Evolutionary conservation across 2,113 vertebrate species (phyloP).

Genomic region (Triplophysa rosa): DNA sequence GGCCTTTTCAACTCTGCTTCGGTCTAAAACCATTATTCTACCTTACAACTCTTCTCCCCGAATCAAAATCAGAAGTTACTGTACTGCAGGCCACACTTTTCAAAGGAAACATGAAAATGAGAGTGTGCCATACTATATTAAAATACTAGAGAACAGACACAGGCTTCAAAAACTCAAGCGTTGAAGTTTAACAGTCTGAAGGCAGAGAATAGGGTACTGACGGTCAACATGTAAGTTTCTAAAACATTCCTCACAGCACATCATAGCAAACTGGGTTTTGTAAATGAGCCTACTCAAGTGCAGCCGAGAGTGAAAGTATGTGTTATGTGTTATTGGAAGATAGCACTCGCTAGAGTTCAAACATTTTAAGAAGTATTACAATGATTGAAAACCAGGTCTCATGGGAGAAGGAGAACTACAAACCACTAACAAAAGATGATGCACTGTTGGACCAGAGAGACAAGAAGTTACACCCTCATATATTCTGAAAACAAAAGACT

Average conservation of each 20-base stretch:
- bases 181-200: neutral
- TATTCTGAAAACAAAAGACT: neutral
- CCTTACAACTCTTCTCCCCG: neutral
- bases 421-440: neutral
- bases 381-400: neutral
- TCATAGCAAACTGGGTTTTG: neutral
- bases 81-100: neutral
- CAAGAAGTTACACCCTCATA: neutral
- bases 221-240: neutral
- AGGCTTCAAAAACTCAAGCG: too few relatives aligned
- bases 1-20: neutral
- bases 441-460: too few relatives aligned
- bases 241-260: neutral
- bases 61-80: constrained; percentile 12
- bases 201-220: neutral
- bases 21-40: neutral
- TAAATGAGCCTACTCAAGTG: neutral
- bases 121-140: neutral
- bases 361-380: neutral
- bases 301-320: too few relatives aligned
- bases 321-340: neutral
- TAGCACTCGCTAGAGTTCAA: neutral
- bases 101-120: neutral
- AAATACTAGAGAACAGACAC: neutral
- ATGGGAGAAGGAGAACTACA: neutral